Evolutionary conservation across 1,140 invertebrate species (phyloP), one percentile per base, ranked within the genome.

Genomic region (Monochamus saltuarius): DNA sequence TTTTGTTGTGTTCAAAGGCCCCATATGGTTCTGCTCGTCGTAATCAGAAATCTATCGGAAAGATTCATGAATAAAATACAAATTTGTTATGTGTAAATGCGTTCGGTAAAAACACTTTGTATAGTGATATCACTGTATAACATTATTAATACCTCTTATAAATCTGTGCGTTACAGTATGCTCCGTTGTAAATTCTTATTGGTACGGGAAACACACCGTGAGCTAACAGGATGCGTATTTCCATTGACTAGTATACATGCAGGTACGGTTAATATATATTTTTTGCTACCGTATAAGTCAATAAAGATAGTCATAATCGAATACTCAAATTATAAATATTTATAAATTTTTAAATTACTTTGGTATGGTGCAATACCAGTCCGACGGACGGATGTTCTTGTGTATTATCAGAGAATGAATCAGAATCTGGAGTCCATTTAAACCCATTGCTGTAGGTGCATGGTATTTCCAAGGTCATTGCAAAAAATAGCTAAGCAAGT

Each of bases 51-150:
- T 54, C 62, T 64, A 64, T 62, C 56, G 64, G 57, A 64, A 59
- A 62, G 38, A 38, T 59, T 67, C 62, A 67, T 67, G 66, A 67
- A 67, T 67, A 67, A 67, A 67, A 67, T 64, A 64, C 62, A 67
- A 62, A 67, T 67, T 67, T 64, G 62, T 67, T 67, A 67, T 54
- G 62, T 67, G 62, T 67, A 61, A 62, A 67, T 54, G 51, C 29
- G 50, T 51, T 58, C 46, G 45, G 56, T 58, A 57, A 59, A 46
- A 52, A 50, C 34, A 22, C 16, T 46, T 56, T 40, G 17, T 51
- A 53, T 39, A 38, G 35, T 47, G 52, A 57, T 61, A 59, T 59
- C 47, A 51, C 52, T 52, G 60, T 57, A 60, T 55, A 43, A 59
- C 59, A 59, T 66, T 66, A 66, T 62, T 62, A 62, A 62, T 66